A percentile compares a stretch with the other conserved stretches of the same genome.
phyloP scores from a whole-genome alignment of 2,888 invertebrate genomes.

The Scaptomyza tumidula region DNA sequence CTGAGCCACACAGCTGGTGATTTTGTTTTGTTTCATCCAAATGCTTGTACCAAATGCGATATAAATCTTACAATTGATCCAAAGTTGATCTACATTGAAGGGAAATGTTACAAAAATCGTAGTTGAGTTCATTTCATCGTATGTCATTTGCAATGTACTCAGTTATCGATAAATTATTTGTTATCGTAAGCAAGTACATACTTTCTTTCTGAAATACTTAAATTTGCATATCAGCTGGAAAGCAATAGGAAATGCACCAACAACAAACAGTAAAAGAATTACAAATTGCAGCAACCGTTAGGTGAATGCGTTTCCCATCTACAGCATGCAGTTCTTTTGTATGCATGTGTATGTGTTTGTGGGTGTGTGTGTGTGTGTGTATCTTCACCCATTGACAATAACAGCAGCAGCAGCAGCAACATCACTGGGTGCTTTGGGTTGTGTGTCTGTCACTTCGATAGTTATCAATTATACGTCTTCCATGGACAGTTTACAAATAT shows the following conservation, averaged over 20 bases:
- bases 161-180: background rate
- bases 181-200: background rate
- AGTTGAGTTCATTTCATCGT: background rate
- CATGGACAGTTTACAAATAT: too few species aligned
- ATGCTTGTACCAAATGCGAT: constrained; percentile 15
- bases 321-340: constrained; percentile 1
- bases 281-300: constrained; percentile 58
- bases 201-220: background rate
- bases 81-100: constrained; percentile 1
- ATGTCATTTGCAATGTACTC: too few species aligned
- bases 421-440: constrained; percentile 6
- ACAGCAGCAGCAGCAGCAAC: constrained; percentile 22
- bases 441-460: background rate
- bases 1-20: constrained; percentile 27
- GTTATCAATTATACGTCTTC: background rate
- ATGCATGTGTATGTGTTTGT: background rate
- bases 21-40: constrained; percentile 19
- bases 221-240: constrained; percentile 19
- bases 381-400: constrained; percentile 6
- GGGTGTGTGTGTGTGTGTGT: background rate
- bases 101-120: background rate
- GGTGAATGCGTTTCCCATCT: constrained; percentile 31
- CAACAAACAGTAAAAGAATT: constrained; percentile 31
- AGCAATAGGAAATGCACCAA: background rate
- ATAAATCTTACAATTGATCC: background rate